Evolutionary conservation across 35 echinoderm and acorn worm species (phyloP).

Genomic region (Stichopus chloronotus): DNA sequence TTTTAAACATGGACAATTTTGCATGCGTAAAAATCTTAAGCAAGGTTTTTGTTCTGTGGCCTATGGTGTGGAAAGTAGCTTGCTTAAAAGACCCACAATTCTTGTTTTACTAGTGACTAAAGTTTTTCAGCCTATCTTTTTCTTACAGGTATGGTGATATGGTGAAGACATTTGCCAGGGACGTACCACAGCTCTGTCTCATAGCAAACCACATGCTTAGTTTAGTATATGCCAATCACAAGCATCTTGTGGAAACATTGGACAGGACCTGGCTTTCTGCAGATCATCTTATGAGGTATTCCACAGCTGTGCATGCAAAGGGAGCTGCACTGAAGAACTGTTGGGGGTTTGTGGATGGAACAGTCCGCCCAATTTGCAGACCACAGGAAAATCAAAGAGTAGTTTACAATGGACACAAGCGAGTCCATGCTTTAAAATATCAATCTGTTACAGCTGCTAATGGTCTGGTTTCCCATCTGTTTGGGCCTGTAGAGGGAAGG

Average conservation of each 20-base stretch:
- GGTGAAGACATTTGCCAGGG: constrained; percentile 48
- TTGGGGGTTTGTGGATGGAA: constrained; percentile 89
- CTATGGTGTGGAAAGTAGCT: no score
- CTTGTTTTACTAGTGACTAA: no score
- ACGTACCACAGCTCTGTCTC: constrained; percentile 72
- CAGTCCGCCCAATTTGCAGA: constrained; percentile 70
- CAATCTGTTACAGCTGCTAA: constrained; percentile 67
- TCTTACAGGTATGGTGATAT: constrained; percentile 75
- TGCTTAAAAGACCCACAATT: no score
- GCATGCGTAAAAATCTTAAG: no score
- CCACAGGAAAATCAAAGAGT: constrained; percentile 52
- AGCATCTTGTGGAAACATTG: constrained; percentile 45
- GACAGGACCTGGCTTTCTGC: constrained; percentile 64
- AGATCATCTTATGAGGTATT: constrained; percentile 46
- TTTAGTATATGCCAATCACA: constrained; percentile 50
- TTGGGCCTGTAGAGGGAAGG: constrained; percentile 71
- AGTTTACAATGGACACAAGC: constrained; percentile 78
- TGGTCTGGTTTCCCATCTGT: constrained; percentile 72
- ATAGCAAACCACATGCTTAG: constrained; percentile 58
- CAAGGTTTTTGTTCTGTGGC: no score
- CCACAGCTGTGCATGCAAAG: constrained; percentile 61
- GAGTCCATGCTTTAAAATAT: no score
- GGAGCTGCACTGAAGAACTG: constrained; percentile 78
- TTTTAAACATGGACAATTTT: no score
- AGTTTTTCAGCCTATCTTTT: background rate